phyloP scores from a whole-genome alignment of 53 echinoderm and acorn worm genomes.

The Holothuria scabra region DNA sequence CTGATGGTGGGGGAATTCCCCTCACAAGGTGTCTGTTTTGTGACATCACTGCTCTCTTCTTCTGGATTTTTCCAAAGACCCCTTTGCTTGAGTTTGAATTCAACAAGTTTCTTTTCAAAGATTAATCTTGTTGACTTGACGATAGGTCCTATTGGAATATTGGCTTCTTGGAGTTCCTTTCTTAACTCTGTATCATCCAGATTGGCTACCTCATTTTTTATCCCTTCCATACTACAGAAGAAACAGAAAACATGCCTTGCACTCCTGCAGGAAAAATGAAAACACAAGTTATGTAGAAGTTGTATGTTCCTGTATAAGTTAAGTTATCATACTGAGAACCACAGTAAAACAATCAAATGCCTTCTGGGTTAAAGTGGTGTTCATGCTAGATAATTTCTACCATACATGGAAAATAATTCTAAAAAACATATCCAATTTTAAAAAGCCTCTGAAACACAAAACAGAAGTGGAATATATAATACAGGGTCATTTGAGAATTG shows the following conservation, averaged over 20 bases:
- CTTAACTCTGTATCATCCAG: slow-evolving; percentile 67
- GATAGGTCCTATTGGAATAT: slow-evolving; percentile 72
- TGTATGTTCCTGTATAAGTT: too few relatives aligned
- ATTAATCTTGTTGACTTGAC: slow-evolving; percentile 74
- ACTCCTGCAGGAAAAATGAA: too few relatives aligned
- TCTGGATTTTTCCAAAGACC: slow-evolving; percentile 10
- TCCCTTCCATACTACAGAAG: slow-evolving; percentile 66
- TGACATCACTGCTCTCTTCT: slow-evolving; percentile 1
- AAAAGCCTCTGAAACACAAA: too few relatives aligned
- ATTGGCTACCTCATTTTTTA: slow-evolving; percentile 52
- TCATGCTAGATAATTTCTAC: too few relatives aligned
- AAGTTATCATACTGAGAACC: too few relatives aligned
- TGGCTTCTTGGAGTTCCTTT: slow-evolving; percentile 56
- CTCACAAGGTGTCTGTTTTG: not conserved
- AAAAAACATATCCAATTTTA: too few relatives aligned
- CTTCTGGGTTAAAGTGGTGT: too few relatives aligned
- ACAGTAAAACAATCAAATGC: too few relatives aligned
- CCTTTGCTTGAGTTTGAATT: slow-evolving; percentile 44
- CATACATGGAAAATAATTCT: too few relatives aligned
- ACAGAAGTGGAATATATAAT: too few relatives aligned
- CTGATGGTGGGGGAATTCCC: not conserved
- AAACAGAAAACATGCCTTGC: not conserved
- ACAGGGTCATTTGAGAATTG: too few relatives aligned
- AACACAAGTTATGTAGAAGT: too few relatives aligned
- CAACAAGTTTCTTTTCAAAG: slow-evolving; percentile 77